Base-by-base conservation (phyloP, 2,888 invertebrate genomes). In the Thereva unica region DNA sequence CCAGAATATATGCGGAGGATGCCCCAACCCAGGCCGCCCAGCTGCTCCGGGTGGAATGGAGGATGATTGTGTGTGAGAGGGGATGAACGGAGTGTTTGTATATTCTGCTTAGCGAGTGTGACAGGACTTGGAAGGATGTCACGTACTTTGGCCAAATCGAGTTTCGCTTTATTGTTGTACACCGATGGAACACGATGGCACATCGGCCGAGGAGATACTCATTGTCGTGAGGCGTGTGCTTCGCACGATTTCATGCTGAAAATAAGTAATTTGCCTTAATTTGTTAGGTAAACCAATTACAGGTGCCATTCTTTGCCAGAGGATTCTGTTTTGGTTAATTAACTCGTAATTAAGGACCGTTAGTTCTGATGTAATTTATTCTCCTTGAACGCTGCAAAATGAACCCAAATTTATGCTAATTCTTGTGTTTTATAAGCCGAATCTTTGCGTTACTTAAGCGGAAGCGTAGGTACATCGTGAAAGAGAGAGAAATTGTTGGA, bases 101-200 rank as follows among this genome's bases (percentile, higher is more conserved):
- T 64, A 68, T 68, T 68, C 68, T 64, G 68, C 59, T 68, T 66
- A 68, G 59, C 50, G 66, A 68, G 52, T 64, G 68, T 68, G 68
- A 68, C 68, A 68, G 49, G 68, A 68, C 68, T 68, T 49, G 50
- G 59, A 66, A 66, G 66, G 61, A 68, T 68, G 68, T 68, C 68
- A 68, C 68, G 68, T 68, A 61, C 61, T 61, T 65, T 45, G 59
- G 66, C 61, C 66, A 68, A 68, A 65, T 68, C 68, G 68, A 66
- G 68, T 68, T 68, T 61, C 66, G 49, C 49, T 68, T 68, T 68
- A 68, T 68, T 56, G 61, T 67, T 54, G 68, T 68, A 61, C 41
- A 50, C 41, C 61, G 41, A 61, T 50, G 50, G 40, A 49, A 47
- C n/a, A 12, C 49, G 34, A 12, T 40, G 50, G 50, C 9, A 23